A percentile compares a stretch with the other conserved stretches of the same genome.
Conservation (phyloP, 2,113 vertebrate genomes). For the Lampris incognitus region DNA sequence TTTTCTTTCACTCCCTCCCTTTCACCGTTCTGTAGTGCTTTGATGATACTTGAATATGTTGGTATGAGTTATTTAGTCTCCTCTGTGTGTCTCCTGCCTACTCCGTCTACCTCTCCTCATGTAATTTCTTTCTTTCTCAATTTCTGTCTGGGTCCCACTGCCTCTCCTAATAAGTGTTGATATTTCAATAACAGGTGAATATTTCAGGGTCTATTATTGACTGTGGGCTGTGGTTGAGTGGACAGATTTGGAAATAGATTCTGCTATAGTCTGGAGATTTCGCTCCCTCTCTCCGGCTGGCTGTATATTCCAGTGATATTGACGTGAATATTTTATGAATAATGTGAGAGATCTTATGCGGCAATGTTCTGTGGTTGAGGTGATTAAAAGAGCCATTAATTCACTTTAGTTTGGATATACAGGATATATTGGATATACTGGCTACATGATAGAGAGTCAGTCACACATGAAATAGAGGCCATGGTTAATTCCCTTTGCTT, state of each 20-base stretch:
- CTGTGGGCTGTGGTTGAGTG: constrained; percentile 57
- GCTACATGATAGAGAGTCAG: constrained; percentile 11
- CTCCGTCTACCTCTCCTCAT: neutral
- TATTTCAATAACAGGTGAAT: constrained; percentile 63
- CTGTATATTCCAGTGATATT: constrained; percentile 15
- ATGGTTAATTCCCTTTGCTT: neutral
- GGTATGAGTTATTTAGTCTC: neutral
- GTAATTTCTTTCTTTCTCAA: constrained; percentile 21
- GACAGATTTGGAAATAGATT: constrained; percentile 66
- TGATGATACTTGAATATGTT: neutral
- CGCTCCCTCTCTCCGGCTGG: constrained; percentile 2
- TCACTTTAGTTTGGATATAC: constrained; percentile 1
- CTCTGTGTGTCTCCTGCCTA: neutral
- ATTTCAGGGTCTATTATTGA: constrained; percentile 67
- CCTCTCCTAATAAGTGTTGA: constrained; percentile 43
- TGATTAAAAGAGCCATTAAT: constrained; percentile 36
- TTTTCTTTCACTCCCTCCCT: too few species aligned
- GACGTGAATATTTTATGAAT: constrained; percentile 50
- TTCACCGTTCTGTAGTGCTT: neutral
- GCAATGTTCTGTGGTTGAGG: constrained; percentile 17
- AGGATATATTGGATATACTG: neutral
- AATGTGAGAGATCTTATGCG: constrained; percentile 42
- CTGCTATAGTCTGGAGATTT: constrained; percentile 3
- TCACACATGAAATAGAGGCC: neutral
- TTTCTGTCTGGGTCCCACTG: neutral